These are phyloP conservation scores for Cochlearius cochlearius DNA, from an alignment of 2,113 vertebrate genomes.

Conservation along the genomic window DNA sequence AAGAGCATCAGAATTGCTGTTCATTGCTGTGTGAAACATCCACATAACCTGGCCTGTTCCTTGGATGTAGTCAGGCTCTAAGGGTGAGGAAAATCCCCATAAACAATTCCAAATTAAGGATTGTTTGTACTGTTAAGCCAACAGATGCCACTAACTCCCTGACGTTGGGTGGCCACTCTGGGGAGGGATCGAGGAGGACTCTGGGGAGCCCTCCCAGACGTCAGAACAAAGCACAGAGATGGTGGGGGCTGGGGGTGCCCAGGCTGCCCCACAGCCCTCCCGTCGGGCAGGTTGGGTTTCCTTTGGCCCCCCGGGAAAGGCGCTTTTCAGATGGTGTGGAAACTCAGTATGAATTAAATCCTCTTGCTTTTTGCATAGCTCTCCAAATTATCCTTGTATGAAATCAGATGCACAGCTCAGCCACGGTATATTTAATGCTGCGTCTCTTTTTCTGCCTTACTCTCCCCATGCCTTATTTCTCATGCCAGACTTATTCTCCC, in stretches of 20 bases:
- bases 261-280: neutral
- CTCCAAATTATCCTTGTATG: constrained; percentile 22
- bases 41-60: neutral
- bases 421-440: neutral
- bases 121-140: neutral
- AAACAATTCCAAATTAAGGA: neutral
- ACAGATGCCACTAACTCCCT: neutral
- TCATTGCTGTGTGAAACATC: neutral
- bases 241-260: neutral
- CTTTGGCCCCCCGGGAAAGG: neutral
- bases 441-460: neutral
- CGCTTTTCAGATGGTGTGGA: neutral
- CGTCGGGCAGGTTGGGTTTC: neutral
- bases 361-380: neutral
- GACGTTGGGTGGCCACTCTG: no score
- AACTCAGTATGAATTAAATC: constrained; percentile 11
- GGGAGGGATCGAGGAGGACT: neutral
- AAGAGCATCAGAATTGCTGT: neutral
- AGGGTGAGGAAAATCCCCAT: neutral
- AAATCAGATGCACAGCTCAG: constrained; percentile 15
- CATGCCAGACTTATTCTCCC: constrained; percentile 49
- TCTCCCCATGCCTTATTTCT: constrained; percentile 59
- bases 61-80: neutral
- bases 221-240: neutral
- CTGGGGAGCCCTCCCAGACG: neutral